Base-by-base conservation (phyloP, 2,888 invertebrate species). In the Mythimna impura region DNA sequence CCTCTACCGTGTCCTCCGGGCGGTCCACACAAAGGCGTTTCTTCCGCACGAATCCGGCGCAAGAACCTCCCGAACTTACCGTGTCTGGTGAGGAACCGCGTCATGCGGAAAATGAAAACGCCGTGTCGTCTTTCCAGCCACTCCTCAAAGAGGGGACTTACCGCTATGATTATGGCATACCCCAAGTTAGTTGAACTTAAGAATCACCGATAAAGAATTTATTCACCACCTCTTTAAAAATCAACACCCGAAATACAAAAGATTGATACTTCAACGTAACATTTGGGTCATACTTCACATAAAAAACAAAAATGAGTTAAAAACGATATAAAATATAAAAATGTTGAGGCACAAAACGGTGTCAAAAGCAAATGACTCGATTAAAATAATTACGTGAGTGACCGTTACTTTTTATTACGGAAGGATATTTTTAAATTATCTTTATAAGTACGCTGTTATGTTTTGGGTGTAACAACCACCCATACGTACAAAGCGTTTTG, bases 401-500 rank as follows among this genome's bases (percentile, higher is more conserved):
- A 50, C 84, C 82, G 83, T 82, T 83, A 71, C 30, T 50, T 68
- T 77, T 82, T 63, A 72, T 73, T 55, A 71, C 17, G 67, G 47
- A 63, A 40, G 58, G 63, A 61, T 60, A 66, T 81, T 72, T 78
- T 62, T 12, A 64, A 65, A 66, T 54, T 61, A 22, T 47, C 22
- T 61, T 67, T 67, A 3, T 34, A 57, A 36, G 47, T 54, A 57
- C 36, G 30, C 50, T 20, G 22, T 61, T 65, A 55, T 61, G 25
- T 67, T 67, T 58, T 73, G 54, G 50, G 14, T 50, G 36, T 40
- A 34, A 69, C 57, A 62, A 43, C 9, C 36, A 36, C 36, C 36
- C 36, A 36, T 36, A 36, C 9, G 36, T 36, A 9, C 36, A 36
- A 36, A 36, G 9, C 36, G 36, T 36, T 36, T 36, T 36, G 36